Evolutionary conservation across 2,113 vertebrate genomes (phyloP).

Genomic region (Hippocampus abdominalis): DNA sequence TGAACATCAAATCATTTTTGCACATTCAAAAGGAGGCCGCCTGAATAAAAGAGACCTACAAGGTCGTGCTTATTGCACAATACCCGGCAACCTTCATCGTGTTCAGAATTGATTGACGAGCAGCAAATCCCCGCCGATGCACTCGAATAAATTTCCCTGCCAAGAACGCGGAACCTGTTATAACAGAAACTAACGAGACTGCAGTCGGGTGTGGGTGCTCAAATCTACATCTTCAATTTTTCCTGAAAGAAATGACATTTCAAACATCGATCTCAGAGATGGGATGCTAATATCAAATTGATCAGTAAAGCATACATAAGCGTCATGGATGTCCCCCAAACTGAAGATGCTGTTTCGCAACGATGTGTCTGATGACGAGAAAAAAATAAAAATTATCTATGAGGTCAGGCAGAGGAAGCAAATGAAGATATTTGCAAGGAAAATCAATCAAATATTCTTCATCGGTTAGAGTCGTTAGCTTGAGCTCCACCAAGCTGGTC

Average conservation of each 20-base stretch:
- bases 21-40: background rate
- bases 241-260: background rate
- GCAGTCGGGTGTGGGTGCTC: background rate
- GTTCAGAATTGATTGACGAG: background rate
- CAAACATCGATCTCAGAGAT: background rate
- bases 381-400: too few relatives aligned
- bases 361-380: too few relatives aligned
- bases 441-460: too few relatives aligned
- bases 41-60: background rate
- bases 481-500: too few relatives aligned
- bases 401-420: too few relatives aligned
- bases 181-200: background rate
- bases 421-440: too few relatives aligned
- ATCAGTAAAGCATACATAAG: too few relatives aligned
- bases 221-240: background rate
- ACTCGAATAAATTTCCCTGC: conserved; percentile 6
- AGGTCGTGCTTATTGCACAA: background rate
- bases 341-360: too few relatives aligned
- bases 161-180: background rate
- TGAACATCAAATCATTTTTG: background rate
- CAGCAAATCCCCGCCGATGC: conserved; percentile 9
- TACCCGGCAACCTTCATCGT: background rate
- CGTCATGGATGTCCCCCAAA: too few relatives aligned
- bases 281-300: background rate
- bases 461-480: too few relatives aligned